These are phyloP conservation scores for Orchesella flavescens DNA, from an alignment of 2,888 invertebrate genomes.

Conservation along the genomic window DNA sequence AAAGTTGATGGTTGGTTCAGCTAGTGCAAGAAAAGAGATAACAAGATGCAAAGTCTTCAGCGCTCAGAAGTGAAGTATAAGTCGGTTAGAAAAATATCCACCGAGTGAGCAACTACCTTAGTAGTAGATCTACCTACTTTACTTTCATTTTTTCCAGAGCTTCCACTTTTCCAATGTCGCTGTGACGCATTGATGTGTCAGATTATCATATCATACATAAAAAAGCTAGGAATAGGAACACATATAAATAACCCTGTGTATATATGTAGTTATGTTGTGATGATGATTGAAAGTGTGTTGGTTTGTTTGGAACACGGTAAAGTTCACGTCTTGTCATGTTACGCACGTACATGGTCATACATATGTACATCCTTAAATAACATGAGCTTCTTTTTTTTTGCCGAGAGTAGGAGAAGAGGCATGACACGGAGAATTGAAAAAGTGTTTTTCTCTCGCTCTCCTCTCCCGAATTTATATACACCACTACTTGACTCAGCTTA, in stretches of 20 bases:
- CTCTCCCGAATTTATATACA: not conserved
- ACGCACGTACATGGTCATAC: constrained; percentile 37
- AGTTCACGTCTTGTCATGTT: constrained; percentile 29
- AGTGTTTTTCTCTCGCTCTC: not conserved
- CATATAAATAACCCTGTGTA: too few species aligned
- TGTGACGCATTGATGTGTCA: constrained; percentile 58
- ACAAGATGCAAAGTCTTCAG: too few species aligned
- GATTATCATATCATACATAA: constrained; percentile 30
- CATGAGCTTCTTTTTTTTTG: not conserved
- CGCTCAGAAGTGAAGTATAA: too few species aligned
- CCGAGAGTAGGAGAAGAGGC: not conserved
- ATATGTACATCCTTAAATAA: not conserved
- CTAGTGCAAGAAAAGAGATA: too few species aligned
- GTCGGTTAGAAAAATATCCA: too few species aligned
- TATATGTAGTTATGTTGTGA: not conserved
- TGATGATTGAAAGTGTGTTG: not conserved
- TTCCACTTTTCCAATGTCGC: constrained; percentile 5
- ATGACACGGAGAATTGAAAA: constrained; percentile 9
- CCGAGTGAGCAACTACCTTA: too few species aligned
- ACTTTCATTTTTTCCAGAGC: too few species aligned
- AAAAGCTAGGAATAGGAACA: not conserved
- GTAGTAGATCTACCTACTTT: too few species aligned
- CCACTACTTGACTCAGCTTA: not conserved
- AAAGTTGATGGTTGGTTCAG: not conserved
- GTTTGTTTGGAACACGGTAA: not conserved